phyloP scores from a whole-genome alignment of 2,888 invertebrate species.

The Acronicta alni region DNA sequence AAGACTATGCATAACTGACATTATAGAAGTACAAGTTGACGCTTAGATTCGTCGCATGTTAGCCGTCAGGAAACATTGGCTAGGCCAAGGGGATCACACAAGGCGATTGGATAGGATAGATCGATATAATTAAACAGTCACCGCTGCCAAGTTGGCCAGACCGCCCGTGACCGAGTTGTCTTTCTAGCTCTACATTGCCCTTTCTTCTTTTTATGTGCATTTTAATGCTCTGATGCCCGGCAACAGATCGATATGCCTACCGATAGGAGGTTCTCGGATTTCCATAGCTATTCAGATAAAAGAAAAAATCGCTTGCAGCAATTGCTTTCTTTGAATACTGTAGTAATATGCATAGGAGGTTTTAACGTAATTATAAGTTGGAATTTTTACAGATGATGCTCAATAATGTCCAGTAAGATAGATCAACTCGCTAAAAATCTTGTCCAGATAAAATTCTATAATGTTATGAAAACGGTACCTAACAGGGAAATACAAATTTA shows the following conservation, averaged over 20 bases:
- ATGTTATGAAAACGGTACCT: too few species aligned
- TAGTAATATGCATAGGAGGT: too few species aligned
- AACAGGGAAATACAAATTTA: too few species aligned
- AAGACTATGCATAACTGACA: too few species aligned
- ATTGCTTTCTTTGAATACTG: neutral
- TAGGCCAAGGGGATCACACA: constrained; percentile 58
- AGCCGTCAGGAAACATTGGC: constrained; percentile 58
- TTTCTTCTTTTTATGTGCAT: constrained; percentile 31
- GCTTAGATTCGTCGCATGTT: neutral
- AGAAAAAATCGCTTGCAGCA: neutral
- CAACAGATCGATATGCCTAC: neutral
- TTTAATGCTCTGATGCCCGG: constrained; percentile 23
- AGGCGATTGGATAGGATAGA: constrained; percentile 66
- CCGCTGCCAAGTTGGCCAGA: constrained; percentile 84
- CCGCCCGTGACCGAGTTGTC: constrained; percentile 72
- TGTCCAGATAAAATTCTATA: too few species aligned
- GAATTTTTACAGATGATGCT: too few species aligned
- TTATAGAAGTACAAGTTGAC: too few species aligned
- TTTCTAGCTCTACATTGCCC: constrained; percentile 39
- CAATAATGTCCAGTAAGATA: too few species aligned
- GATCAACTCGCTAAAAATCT: too few species aligned
- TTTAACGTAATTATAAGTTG: too few species aligned
- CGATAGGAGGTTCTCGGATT: neutral
- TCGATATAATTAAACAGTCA: constrained; percentile 80
- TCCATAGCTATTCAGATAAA: neutral